Evolutionary conservation across 2,113 vertebrate species (phyloP).

Genomic region (Tyto alba): DNA sequence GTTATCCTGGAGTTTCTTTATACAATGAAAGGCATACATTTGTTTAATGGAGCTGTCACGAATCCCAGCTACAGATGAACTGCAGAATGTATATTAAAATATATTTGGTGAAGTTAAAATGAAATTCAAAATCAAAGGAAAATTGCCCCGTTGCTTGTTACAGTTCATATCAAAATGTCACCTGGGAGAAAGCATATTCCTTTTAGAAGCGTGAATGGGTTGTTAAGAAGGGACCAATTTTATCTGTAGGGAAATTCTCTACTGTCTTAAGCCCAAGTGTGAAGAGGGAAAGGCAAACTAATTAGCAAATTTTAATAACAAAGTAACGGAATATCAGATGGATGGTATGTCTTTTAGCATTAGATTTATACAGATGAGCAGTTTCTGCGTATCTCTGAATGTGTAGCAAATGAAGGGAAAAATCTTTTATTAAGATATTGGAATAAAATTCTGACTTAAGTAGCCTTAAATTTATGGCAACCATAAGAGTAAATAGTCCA

Average conservation of each 20-base stretch:
- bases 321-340: neutral
- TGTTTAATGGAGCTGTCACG: neutral
- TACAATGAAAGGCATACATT: neutral
- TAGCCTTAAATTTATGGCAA: neutral
- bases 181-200: neutral
- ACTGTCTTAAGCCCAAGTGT: neutral
- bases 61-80: neutral
- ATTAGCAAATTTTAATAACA: conserved; percentile 47
- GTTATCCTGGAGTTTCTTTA: neutral
- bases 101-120: neutral
- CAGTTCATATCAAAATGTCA: neutral
- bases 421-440: neutral
- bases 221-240: conserved; percentile 4
- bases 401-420: neutral
- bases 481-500: neutral
- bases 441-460: neutral
- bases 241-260: neutral
- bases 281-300: conserved; percentile 25
- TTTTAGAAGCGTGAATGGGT: neutral
- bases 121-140: conserved; percentile 34
- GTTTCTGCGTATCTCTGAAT: neutral
- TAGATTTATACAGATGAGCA: neutral
- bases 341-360: neutral
- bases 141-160: conserved; percentile 1
- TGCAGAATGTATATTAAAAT: neutral